Evolutionary conservation across 1,140 invertebrate genomes (phyloP), one percentile per base, ranked within the genome.

Genomic region (Ylistrum balloti): DNA sequence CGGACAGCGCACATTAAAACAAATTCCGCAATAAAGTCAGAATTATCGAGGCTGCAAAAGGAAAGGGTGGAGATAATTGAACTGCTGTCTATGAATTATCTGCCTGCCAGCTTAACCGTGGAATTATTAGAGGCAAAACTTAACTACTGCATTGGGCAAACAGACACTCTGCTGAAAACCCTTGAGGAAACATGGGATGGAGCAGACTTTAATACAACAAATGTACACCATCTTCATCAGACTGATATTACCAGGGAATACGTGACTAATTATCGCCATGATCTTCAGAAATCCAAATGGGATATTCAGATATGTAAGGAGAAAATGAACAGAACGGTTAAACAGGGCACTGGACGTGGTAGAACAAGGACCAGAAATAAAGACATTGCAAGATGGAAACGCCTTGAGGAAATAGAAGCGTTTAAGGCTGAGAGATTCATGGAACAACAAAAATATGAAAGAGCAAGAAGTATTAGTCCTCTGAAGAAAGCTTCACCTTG

Each of bases 71-170:
- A 95, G 33, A 95, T 96, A 34, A 93, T 95, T 7, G 94, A 96
- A 89, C 90, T 96, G 85, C 91, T 96, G 0, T 93, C 92, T 10
- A 89, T 95, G 86, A 93, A 95, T 86, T 94, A 95, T 88, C 89
- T 96, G 32, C 95, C 95, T 17, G 93, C 95, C 11, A 95, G 94
- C 90, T 89, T 96, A 22, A 95, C 95, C 86, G 92, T 95, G 34
- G 95, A 96, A 89, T 89, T 95, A 20, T 89, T 95, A 13, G 95
- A 96, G 89, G 94, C 93, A 10, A 95, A 96, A 85, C 90, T 96
- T 5, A 95, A 96, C 89, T 95, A 96, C 90, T 94, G 94, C 86
- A 94, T 96, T 90, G 95, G 95, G 13, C 95, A 96, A 90, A 95
- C 95, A 15, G 95, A 96, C 90, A 89, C 93, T 1, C 89, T 96